Evolutionary conservation across 2,888 invertebrate species (phyloP).

Genomic region (Euplagia quadripunctaria): DNA sequence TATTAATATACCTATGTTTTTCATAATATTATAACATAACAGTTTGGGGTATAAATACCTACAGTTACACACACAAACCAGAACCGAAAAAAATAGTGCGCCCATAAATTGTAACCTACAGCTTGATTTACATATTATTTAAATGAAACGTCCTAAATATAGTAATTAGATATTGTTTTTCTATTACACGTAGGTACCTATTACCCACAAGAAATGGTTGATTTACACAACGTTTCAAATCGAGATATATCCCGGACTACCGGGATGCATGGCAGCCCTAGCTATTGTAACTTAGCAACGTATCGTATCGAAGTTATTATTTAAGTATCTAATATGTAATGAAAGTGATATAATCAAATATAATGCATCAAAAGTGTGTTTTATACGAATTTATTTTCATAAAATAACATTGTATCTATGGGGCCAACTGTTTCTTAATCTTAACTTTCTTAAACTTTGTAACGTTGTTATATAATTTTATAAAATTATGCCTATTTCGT

Average conservation of each 20-base stretch:
- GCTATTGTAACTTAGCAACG: conserved; percentile 23
- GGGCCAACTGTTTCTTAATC: conserved; percentile 68
- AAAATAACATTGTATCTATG: conserved; percentile 62
- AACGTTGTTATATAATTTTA: conserved; percentile 53
- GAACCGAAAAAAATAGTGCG: too few relatives aligned
- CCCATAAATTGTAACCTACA: too few relatives aligned
- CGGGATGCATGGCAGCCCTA: conserved; percentile 10
- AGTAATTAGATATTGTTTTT: too few relatives aligned
- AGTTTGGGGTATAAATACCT: too few relatives aligned
- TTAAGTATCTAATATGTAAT: conserved; percentile 68
- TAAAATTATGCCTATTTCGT: conserved; percentile 79
- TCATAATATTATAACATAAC: too few relatives aligned
- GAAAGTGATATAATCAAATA: conserved; percentile 64
- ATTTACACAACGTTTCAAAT: not conserved
- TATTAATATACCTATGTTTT: too few relatives aligned
- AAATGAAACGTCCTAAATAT: too few relatives aligned
- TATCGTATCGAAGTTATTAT: conserved; percentile 9
- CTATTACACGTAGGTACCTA: too few relatives aligned
- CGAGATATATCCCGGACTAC: not conserved
- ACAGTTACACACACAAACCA: too few relatives aligned
- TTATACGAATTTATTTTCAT: conserved; percentile 78
- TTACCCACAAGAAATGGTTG: too few relatives aligned
- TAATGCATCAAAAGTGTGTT: conserved; percentile 79
- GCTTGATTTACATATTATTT: too few relatives aligned
- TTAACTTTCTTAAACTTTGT: conserved; percentile 39